Evolutionary conservation across 35 echinoderm and acorn worm species (phyloP), one percentile per base, ranked within the genome.

Genomic region (Lytechinus variegatus): DNA sequence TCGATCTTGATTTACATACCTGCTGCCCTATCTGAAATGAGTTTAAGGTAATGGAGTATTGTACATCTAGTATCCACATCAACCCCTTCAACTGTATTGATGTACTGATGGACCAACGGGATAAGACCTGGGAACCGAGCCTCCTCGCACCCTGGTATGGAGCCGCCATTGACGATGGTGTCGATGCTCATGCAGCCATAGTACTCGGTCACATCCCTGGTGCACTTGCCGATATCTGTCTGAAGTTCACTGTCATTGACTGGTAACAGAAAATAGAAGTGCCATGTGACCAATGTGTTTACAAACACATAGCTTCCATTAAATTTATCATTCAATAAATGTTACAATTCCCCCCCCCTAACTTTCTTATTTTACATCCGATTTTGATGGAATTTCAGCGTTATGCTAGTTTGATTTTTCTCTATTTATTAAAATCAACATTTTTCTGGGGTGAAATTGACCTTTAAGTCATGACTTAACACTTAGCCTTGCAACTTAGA

Each of bases 151-250:
- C 96, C 98, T 0, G 86, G 87, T 27, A 95, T 58, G 2, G 94
- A 88, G 10, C 98, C 98, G 27, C 98, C 98, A 54, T 99, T 99
- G 94, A 99, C 96, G 55, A 99, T 99, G 10, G 98, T 99, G 87
- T 99, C 95, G 52, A 99, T 97, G 92, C 95, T 95, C 98, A 99
- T 99, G 12, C 96, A 54, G 12, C 94, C 92, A 27, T 93, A 93
- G 52, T 66, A 53, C 66, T 79, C 66, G 1, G 16, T 71, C 61
- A 71, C 66, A 79, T 24, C 66, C 16, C 8, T 79, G 33, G 33
- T 44, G 66, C 66, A 79, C 0, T 19, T 79, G 66, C 66, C 66
- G 16, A 21, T 24, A 19, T 79, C 21, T n/a, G 66, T 79, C 66
- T 79, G 66, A 16, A 79, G 16, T 24, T 79, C 66, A 21, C 6